Evolutionary conservation across 2,113 vertebrate species (phyloP), one percentile per base, ranked within the genome.

Genomic region (Proterorhinus semilunaris): DNA sequence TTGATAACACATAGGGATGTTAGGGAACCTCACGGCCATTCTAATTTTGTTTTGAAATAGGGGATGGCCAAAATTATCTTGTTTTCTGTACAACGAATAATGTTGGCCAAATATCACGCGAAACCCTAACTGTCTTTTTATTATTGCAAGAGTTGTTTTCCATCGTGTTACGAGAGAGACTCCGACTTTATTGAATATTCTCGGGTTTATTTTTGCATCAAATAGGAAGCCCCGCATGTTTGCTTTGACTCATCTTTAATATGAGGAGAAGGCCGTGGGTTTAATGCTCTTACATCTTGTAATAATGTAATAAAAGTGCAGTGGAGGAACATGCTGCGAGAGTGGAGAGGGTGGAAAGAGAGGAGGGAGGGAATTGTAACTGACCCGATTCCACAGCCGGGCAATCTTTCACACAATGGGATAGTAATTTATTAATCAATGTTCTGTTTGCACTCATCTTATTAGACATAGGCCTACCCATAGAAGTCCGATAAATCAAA

Each of bases 381-480:
- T 78, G 57, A 63, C 65, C 72, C 73, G 77, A 83, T 69, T 80
- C 75, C 69, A 57, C 85, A 69, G 62, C 71, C 78, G 79, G 82
- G 85, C 83, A 86, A 73, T 59, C 2, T 36, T 36, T 36, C 51
- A 62, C 84, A 87, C 86, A 88, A 87, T 87, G 83, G 74, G 71
- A 72, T 68, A 72, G 71, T 88, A 83, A 87, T 62, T 66, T 43
- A 36, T 36, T 13, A 45, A 66, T 75, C 72, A 2, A 50, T 69
- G 54, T 21, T 46, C 42, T 71, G 63, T 53, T 61, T 65, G 45
- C 71, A 48, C 75, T 67, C 44, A 46, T 59, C 74, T n/a, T 10
- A 73, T 70, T 67, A 71, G 69, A 65, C 27, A 72, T 44, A 49
- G 16, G 46, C 27, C 45, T 51, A 42, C 69, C 50, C 11, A 69